Base-by-base conservation (phyloP, 1,140 invertebrate species). In the Bicyclus anynana region DNA sequence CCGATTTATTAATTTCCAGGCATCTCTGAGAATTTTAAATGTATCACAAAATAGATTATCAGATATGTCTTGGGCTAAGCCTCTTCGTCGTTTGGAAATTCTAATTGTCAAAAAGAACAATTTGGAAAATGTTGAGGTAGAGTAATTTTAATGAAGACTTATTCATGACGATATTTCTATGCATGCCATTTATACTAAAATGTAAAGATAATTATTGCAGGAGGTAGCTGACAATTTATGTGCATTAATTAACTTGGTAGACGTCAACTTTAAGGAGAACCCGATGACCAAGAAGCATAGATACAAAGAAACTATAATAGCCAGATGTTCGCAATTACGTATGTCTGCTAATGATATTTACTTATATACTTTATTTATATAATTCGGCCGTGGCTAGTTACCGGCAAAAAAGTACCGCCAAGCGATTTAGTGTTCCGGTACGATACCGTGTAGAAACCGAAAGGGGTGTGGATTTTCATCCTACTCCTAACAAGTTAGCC, bases 281-380 rank as follows among this genome's bases (percentile, higher is more conserved):
- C 91, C 92, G 2, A 90, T 94, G 59, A 90, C 87, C 3, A 89
- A 80, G 59, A 79, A 83, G 61, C 90, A 91, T 68, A 87, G 91
- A 62, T 94, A 93, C 61, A 90, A 91, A 68, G 93, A 94, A 80
- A 92, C 89, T 51, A 71, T 93, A 7, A 93, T 93, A 59, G 91
- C 91, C 2, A 90, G 91, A 75, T 91, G 90, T 59, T 69, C 87
- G 51, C 84, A 85, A 62, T 77, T 93, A 63, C 87, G 92, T 92
- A 83, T 72, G 80, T 35, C 10, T 48, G 46, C n/a, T n/a, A n/a
- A n/a, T n/a, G n/a, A n/a, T n/a, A n/a, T n/a, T n/a, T n/a, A n/a
- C n/a, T n/a, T n/a, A n/a, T n/a, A n/a, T n/a, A n/a, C n/a, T n/a
- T n/a, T n/a, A n/a, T n/a, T n/a, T n/a, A n/a, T n/a, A n/a, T n/a